Evolutionary conservation across 2,797 vertebrate genomes (phyloP).

Genomic region (Microctenopoma lineatum): DNA sequence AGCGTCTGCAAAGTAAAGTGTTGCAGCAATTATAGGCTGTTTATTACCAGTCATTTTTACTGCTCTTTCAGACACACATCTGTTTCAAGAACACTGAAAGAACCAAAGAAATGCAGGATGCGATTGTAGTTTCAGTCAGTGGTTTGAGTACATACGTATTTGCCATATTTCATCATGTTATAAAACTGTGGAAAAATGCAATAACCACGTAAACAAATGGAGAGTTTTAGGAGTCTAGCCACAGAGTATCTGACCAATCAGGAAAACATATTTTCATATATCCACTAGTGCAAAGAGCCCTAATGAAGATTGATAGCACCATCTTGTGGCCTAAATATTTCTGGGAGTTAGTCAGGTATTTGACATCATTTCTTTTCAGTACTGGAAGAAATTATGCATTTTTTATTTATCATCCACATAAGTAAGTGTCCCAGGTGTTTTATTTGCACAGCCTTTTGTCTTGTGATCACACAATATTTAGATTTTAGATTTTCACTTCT

Average conservation of each 20-base stretch:
- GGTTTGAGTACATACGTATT: neutral
- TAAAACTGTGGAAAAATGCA: neutral
- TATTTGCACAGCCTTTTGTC: too few species aligned
- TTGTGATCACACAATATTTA: too few species aligned
- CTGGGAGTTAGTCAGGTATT: too few species aligned
- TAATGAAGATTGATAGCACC: conserved; percentile 39
- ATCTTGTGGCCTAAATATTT: conserved; percentile 50
- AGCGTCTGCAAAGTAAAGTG: conserved; percentile 23
- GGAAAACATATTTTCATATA: neutral
- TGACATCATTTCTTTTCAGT: too few species aligned
- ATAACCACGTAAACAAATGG: neutral
- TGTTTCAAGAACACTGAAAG: conserved; percentile 6
- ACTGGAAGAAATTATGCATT: too few species aligned
- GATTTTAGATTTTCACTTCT: too few species aligned
- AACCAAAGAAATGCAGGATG: neutral
- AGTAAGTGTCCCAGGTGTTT: too few species aligned
- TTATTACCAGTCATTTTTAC: conserved; percentile 45
- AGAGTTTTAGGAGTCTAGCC: neutral
- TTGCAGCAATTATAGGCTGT: conserved; percentile 39
- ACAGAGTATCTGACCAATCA: conserved; percentile 10
- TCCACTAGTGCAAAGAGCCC: neutral
- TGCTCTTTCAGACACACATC: conserved; percentile 20
- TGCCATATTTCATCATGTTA: neutral
- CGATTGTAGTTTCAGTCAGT: neutral
- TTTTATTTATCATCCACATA: too few species aligned